Conservation (phyloP, 2,113 vertebrate genomes). For the Oreochromis aureus region DNA sequence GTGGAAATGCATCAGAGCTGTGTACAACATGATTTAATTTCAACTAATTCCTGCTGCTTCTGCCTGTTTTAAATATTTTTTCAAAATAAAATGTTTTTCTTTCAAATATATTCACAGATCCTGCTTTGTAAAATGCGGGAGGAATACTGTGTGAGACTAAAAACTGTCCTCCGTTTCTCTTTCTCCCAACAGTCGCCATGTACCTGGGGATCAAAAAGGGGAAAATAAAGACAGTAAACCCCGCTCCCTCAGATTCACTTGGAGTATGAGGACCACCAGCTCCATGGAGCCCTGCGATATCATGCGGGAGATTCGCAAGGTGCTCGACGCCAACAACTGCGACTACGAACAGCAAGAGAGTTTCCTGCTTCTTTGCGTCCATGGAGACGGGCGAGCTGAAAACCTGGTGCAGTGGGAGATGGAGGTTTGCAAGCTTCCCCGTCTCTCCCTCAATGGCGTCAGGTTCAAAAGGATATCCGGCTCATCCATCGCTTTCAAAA, state of each 20-base stretch:
- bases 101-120: not conserved
- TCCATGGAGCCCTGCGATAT: slow-evolving; percentile 95
- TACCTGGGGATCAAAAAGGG: slow-evolving; percentile 93
- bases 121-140: not conserved
- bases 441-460: slow-evolving; percentile 97
- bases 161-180: not conserved
- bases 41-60: not conserved
- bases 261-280: slow-evolving; percentile 99
- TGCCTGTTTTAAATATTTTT: not conserved
- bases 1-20: not conserved
- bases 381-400: slow-evolving; percentile 88
- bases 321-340: slow-evolving; percentile 96
- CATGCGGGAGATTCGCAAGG: slow-evolving; percentile 96
- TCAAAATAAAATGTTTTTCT: not conserved
- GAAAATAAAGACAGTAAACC: slow-evolving; percentile 94
- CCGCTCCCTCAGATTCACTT: slow-evolving; percentile 95
- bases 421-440: slow-evolving; percentile 98
- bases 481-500: slow-evolving; percentile 99
- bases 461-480: slow-evolving; percentile 98
- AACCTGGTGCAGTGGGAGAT: slow-evolving; percentile 98
- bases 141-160: not conserved
- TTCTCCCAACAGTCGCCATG: slow-evolving; percentile 86
- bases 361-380: slow-evolving; percentile 95
- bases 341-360: slow-evolving; percentile 95
- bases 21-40: not conserved